Base-by-base conservation (phyloP, 2,113 vertebrate genomes). In the Puffinus mauretanicus region DNA sequence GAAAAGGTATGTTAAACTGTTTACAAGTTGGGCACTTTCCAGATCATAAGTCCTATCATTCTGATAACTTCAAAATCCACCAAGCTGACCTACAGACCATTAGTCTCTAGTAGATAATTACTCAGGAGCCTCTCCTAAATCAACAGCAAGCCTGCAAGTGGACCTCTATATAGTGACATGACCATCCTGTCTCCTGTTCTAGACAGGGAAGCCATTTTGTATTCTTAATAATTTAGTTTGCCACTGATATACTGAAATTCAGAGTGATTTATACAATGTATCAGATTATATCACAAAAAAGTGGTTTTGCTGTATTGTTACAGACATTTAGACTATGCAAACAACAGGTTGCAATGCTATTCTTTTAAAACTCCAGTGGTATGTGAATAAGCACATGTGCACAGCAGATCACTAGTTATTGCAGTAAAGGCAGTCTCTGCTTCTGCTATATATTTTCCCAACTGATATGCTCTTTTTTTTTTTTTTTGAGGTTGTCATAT, bases 321-420 rank as follows among this genome's bases (percentile, higher is more conserved):
- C 1, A 11, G 54, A 76, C 11, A 11, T 65, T 92, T 54, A 62
- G 55, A 30, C 57, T 64, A 18, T 5, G 13, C 27, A 86, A 95
- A 80, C 58, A 86, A 78, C 82, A 93, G 82, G 92, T 86, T 95
- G 40, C 61, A 89, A 34, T 15, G n/a, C 49, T 66, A 8, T 66
- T 34, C 22, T 82, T 92, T 86, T 62, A 88, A 88, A 90, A 83
- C 34, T 81, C 70, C 70, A 86, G 60, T 30, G 54, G 40, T 87
- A 83, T 27, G 5, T 1, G 17, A 86, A 64, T 21, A 14, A 49
- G 61, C 69, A 94, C 93, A 92, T 94, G 46, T 95, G 95, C 70
- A 38, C 57, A 94, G 86, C 94, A 96, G 94, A 97, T 89, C 88
- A n/a, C 83, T 65, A n/a, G 61, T 91, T 94, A 91, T 67, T 93